Percentiles rank a stretch among this genome's conserved stretches.
Evolutionary conservation across 2,888 invertebrate species (phyloP).

Genomic region (Thelaira solivaga): DNA sequence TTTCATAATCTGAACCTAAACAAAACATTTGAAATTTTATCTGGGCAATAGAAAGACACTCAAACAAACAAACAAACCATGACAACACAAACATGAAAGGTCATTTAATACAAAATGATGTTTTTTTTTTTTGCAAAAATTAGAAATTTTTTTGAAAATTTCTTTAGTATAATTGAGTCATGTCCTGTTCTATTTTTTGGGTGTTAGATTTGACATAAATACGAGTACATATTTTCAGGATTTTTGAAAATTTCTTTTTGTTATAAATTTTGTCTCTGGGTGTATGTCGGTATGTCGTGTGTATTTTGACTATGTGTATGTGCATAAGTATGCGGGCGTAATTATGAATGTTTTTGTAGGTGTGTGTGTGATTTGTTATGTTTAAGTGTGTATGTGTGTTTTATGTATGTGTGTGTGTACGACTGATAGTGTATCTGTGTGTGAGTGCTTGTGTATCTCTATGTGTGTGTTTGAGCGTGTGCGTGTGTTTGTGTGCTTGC

Average conservation of each 20-base stretch:
- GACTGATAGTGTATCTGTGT: too few relatives aligned
- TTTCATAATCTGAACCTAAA: constrained; percentile 1
- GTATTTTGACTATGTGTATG: too few relatives aligned
- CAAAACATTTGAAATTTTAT: constrained; percentile 32
- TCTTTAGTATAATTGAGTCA: background rate
- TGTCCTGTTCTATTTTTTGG: background rate
- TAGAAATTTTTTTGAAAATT: too few relatives aligned
- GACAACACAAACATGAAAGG: background rate
- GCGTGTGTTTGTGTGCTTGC: too few relatives aligned
- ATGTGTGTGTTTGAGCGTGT: too few relatives aligned
- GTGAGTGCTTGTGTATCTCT: too few relatives aligned
- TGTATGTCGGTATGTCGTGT: too few relatives aligned
- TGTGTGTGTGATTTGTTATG: too few relatives aligned
- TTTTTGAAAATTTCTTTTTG: background rate
- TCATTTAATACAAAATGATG: background rate
- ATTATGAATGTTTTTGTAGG: too few relatives aligned
- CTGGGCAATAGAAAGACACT: constrained; percentile 18
- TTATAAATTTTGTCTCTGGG: background rate
- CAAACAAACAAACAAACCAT: constrained; percentile 32
- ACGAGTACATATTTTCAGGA: background rate
- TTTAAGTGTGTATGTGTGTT: too few relatives aligned
- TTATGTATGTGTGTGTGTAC: too few relatives aligned
- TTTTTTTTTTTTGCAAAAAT: background rate
- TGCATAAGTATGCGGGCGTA: too few relatives aligned
- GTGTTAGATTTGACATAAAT: background rate